Evolutionary conservation across 2,888 invertebrate species (phyloP).

Genomic region (Diadromus collaris): DNA sequence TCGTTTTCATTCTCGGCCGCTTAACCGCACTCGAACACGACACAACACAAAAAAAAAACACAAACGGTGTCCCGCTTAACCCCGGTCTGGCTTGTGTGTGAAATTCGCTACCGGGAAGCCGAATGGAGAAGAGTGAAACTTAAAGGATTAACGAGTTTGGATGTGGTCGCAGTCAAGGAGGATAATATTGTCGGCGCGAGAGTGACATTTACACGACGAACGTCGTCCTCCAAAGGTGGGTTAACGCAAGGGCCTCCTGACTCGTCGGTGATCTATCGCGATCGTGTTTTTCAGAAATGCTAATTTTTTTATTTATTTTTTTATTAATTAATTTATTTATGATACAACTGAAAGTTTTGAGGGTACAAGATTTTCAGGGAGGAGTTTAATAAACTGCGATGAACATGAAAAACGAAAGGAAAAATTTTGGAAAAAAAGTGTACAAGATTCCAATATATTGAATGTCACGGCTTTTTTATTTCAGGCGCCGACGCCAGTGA

Average conservation of each 20-base stretch:
- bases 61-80: slow-evolving; percentile 19
- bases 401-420: slow-evolving; percentile 3
- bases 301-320: slow-evolving; percentile 52
- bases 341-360: neutral
- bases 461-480: slow-evolving; percentile 49
- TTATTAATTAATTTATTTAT: neutral
- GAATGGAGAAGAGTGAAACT: slow-evolving; percentile 76
- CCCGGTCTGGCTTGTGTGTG: neutral
- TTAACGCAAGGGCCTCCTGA: slow-evolving; percentile 49
- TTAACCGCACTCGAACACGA: slow-evolving; percentile 26
- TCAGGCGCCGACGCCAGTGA: slow-evolving; percentile 81
- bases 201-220: slow-evolving; percentile 65
- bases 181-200: slow-evolving; percentile 68
- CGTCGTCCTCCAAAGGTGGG: slow-evolving; percentile 72
- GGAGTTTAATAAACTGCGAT: neutral
- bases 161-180: slow-evolving; percentile 67
- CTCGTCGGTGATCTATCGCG: slow-evolving; percentile 3
- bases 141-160: slow-evolving; percentile 70
- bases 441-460: neutral
- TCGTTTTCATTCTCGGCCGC: slow-evolving; percentile 39
- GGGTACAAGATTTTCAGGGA: neutral
- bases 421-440: slow-evolving; percentile 12
- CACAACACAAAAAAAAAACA: slow-evolving; percentile 24
- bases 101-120: slow-evolving; percentile 69
- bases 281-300: neutral